Evolutionary conservation across 2,888 invertebrate species (phyloP).

Genomic region (Perizoma affinitatum): DNA sequence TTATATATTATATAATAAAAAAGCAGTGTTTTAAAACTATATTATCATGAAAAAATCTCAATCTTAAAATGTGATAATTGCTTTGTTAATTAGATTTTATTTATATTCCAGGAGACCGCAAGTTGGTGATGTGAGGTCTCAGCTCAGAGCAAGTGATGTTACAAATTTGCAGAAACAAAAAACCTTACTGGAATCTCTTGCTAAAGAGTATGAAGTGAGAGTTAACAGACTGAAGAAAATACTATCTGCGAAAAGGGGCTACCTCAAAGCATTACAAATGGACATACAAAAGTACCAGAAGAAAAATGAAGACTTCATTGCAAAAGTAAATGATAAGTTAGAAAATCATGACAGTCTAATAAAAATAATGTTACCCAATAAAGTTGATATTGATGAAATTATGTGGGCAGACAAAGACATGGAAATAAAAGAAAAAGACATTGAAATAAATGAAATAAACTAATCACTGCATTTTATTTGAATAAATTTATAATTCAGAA

Average conservation of each 20-base stretch:
- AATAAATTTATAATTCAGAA: constrained; percentile 83
- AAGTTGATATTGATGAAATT: constrained; percentile 52
- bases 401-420: constrained; percentile 61
- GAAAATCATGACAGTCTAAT: constrained; percentile 59
- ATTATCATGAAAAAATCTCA: too few relatives aligned
- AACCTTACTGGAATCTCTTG: constrained; percentile 60
- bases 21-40: too few relatives aligned
- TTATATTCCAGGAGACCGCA: constrained; percentile 68
- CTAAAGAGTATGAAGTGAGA: constrained; percentile 70
- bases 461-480: constrained; percentile 59
- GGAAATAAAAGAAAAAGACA: constrained; percentile 46
- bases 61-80: too few relatives aligned
- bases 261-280: constrained; percentile 70
- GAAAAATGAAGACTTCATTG: constrained; percentile 68
- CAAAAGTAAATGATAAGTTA: constrained; percentile 62
- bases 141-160: constrained; percentile 67
- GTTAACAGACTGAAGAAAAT: constrained; percentile 66
- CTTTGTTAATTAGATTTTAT: too few relatives aligned
- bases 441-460: constrained; percentile 60
- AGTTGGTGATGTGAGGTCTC: constrained; percentile 66
- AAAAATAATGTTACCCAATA: constrained; percentile 46
- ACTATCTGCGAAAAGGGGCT: constrained; percentile 69
- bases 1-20: too few relatives aligned
- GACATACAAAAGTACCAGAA: constrained; percentile 75
- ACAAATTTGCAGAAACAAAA: constrained; percentile 71